Evolutionary conservation across 2,113 vertebrate species (phyloP).

Genomic region (Apodemus sylvaticus): DNA sequence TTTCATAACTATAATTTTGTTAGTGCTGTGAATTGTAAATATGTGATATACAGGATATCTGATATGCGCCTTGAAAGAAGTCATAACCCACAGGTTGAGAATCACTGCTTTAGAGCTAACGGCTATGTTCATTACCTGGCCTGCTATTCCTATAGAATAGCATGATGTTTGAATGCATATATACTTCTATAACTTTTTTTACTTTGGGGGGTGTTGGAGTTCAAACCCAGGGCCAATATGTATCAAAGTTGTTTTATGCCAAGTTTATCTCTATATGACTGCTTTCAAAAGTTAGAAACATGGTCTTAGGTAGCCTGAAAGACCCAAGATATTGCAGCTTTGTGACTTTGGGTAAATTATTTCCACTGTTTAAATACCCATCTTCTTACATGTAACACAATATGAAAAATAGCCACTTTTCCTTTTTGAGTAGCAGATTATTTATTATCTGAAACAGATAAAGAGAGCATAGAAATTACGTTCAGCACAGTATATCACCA

Average conservation of each 20-base stretch:
- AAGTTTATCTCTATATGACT: background rate
- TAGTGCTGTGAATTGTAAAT: background rate
- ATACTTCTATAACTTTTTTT: background rate
- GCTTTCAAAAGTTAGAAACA: background rate
- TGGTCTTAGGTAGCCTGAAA: background rate
- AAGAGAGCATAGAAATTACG: background rate
- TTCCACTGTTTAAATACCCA: background rate
- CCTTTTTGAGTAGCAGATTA: background rate
- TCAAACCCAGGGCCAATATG: background rate
- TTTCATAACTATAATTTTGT: background rate
- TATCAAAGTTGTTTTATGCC: background rate
- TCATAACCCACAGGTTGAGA: background rate
- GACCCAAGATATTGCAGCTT: background rate
- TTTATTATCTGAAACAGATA: background rate
- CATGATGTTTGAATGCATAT: background rate
- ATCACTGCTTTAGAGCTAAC: background rate
- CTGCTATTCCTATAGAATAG: background rate
- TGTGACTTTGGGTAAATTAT: background rate
- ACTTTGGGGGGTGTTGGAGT: background rate
- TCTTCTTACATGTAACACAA: background rate
- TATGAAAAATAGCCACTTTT: background rate
- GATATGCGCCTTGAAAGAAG: background rate
- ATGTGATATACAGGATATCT: background rate
- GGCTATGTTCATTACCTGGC: background rate
- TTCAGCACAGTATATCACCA: background rate